Conservation (phyloP, 2,113 vertebrate genomes). For the Nansenia antarctica region DNA sequence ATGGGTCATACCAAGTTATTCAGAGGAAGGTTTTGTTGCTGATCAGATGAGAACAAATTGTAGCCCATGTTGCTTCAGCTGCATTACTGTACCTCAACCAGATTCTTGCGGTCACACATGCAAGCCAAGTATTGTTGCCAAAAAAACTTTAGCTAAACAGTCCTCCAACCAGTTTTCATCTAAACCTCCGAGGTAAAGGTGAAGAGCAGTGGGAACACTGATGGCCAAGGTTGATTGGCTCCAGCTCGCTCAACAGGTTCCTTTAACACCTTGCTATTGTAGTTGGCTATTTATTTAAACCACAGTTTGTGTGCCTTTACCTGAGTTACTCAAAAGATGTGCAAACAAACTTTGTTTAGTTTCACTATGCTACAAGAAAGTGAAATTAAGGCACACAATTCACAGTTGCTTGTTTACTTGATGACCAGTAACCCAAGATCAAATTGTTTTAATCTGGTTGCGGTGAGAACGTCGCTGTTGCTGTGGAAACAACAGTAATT, state of each 20-base stretch:
- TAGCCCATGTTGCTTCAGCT: neutral
- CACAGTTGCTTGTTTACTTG: neutral
- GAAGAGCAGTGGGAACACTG: neutral
- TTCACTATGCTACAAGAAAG: neutral
- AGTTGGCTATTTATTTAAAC: neutral
- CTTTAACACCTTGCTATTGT: neutral
- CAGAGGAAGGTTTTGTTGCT: no score
- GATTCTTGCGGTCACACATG: neutral
- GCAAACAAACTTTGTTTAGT: neutral
- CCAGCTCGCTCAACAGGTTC: neutral
- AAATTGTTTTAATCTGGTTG: conserved; percentile 5
- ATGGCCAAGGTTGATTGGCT: neutral
- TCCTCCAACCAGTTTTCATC: neutral
- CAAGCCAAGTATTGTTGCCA: neutral
- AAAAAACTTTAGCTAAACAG: neutral
- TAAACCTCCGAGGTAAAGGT: neutral
- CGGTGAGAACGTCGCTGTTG: conserved; percentile 25
- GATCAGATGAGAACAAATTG: neutral
- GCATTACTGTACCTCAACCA: conserved; percentile 15
- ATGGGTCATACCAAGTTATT: no score
- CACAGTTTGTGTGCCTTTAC: neutral
- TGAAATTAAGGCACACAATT: neutral
- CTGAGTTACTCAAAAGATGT: no score
- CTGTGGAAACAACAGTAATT: conserved; percentile 37
- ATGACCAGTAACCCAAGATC: neutral